Percentiles rank a stretch among this genome's conserved stretches.
Evolutionary conservation across 2,888 invertebrate genomes (phyloP).

Genomic region (Diaprepes abbreviatus): DNA sequence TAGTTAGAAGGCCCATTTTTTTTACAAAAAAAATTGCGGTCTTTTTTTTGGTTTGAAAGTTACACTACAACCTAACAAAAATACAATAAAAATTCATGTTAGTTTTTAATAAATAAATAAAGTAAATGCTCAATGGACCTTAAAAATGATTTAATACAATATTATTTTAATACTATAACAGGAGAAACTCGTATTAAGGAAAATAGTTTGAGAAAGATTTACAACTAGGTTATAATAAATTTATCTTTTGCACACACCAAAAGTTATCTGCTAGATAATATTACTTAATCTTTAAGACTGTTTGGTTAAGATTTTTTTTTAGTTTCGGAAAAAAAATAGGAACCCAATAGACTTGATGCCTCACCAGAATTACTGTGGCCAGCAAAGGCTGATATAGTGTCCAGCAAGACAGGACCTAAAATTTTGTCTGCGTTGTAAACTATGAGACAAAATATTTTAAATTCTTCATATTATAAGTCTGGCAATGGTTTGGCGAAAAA

Average conservation of each 20-base stretch:
- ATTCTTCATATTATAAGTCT: too few relatives aligned
- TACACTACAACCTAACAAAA: background rate
- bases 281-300: too few relatives aligned
- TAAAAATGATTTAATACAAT: conserved; percentile 12
- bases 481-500: too few relatives aligned
- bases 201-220: conserved; percentile 1
- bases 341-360: too few relatives aligned
- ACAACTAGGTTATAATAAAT: conserved; percentile 21
- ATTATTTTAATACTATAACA: conserved; percentile 22
- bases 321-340: too few relatives aligned
- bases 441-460: too few relatives aligned
- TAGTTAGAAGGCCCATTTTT: conserved; percentile 7
- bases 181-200: conserved; percentile 10
- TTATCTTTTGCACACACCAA: conserved; percentile 6
- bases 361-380: too few relatives aligned
- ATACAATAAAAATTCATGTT: background rate
- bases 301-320: too few relatives aligned
- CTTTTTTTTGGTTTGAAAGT: conserved; percentile 5
- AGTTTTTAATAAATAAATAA: conserved; percentile 31
- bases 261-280: conserved; percentile 5
- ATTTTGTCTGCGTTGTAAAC: too few relatives aligned
- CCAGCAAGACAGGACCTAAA: too few relatives aligned
- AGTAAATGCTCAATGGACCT: conserved; percentile 25
- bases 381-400: too few relatives aligned
- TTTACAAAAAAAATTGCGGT: background rate